Evolutionary conservation across 2,888 invertebrate species (phyloP).

Genomic region (Bellardia pandia): DNA sequence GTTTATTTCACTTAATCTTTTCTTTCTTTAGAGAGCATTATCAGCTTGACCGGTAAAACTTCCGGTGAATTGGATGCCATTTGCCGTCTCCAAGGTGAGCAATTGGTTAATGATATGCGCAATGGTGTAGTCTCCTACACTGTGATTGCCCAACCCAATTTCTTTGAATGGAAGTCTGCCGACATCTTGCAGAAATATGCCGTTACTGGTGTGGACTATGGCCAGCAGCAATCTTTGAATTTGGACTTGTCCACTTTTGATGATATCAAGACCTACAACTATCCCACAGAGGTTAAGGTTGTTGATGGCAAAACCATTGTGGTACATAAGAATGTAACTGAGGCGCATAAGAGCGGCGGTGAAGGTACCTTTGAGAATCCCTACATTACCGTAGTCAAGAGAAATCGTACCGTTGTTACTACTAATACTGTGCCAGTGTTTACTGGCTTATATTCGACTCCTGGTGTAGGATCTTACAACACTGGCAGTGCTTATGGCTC

Average conservation of each 20-base stretch:
- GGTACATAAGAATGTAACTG: constrained; percentile 82
- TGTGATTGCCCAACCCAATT: constrained; percentile 80
- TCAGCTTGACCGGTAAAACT: constrained; percentile 80
- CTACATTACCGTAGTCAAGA: constrained; percentile 75
- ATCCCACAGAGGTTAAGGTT: constrained; percentile 82
- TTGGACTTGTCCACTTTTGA: constrained; percentile 79
- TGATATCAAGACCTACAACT: constrained; percentile 80
- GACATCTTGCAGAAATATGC: constrained; percentile 77
- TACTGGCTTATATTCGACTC: constrained; percentile 63
- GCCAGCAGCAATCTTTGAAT: constrained; percentile 77
- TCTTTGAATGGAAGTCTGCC: constrained; percentile 82
- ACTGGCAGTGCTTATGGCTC: constrained; percentile 65
- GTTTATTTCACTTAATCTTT: not conserved
- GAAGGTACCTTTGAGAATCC: constrained; percentile 73
- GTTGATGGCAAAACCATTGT: constrained; percentile 82
- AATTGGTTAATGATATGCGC: constrained; percentile 81
- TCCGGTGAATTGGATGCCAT: constrained; percentile 79
- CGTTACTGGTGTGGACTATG: constrained; percentile 68
- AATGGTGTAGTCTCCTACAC: constrained; percentile 78
- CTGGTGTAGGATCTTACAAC: constrained; percentile 42
- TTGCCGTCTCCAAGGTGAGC: constrained; percentile 76
- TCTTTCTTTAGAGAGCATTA: constrained; percentile 76
- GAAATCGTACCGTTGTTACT: constrained; percentile 76
- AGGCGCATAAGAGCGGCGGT: constrained; percentile 76
- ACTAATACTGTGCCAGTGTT: constrained; percentile 74